Conservation (phyloP, 2,797 vertebrate species). For the Alauda arvensis region DNA sequence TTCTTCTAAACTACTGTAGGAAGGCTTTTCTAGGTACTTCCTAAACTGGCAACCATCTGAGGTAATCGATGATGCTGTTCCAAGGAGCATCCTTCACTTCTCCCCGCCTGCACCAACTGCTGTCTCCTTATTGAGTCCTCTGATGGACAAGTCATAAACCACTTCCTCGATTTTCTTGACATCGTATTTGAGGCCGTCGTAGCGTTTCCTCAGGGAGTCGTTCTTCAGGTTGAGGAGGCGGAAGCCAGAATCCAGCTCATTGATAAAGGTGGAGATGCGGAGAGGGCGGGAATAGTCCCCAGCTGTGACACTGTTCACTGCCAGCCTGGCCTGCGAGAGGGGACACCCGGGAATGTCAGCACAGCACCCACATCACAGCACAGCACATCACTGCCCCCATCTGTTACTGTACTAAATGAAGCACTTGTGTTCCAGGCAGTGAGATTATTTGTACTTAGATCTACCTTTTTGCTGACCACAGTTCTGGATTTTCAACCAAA, state of each 20-base stretch:
- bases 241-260: conserved; percentile 95
- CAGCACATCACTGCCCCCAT: neutral
- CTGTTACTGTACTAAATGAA: neutral
- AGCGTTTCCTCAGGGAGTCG: conserved; percentile 93
- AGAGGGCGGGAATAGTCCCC: conserved; percentile 92
- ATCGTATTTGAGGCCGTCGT: conserved; percentile 95
- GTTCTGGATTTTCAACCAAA: neutral
- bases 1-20: conserved; percentile 61
- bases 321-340: conserved; percentile 83
- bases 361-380: neutral
- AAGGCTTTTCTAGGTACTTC: conserved; percentile 38
- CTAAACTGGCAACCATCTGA: conserved; percentile 53
- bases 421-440: neutral
- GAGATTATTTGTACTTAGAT: neutral
- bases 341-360: neutral
- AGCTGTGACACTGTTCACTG: conserved; percentile 95
- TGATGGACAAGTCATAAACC: conserved; percentile 95
- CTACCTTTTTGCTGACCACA: neutral
- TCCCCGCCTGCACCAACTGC: conserved; percentile 60
- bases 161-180: conserved; percentile 99
- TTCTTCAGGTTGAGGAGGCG: conserved; percentile 97
- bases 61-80: conserved; percentile 12
- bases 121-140: conserved; percentile 88
- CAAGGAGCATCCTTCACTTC: conserved; percentile 48
- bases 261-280: conserved; percentile 95